These are phyloP conservation scores for Subacronicta megacephala DNA, from an alignment of 2,888 invertebrate species.

Conservation along the genomic window DNA sequence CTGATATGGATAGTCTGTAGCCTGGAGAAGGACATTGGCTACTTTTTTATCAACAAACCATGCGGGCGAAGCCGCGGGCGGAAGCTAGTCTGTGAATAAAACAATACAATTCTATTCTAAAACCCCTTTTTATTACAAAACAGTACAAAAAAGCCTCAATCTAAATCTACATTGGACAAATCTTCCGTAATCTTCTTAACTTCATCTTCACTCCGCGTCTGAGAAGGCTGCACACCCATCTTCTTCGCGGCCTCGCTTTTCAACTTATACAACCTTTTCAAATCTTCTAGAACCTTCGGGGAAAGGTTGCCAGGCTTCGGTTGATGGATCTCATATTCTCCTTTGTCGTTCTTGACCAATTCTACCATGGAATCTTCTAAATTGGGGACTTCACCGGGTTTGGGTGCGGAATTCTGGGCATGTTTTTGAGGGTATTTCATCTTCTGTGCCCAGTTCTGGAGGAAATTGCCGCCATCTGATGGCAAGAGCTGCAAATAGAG, in stretches of 20 bases:
- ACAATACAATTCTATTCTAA: constrained; percentile 19
- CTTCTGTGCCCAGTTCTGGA: constrained; percentile 90
- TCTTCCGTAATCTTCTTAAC: constrained; percentile 89
- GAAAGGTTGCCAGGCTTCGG: constrained; percentile 81
- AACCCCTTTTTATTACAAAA: constrained; percentile 51
- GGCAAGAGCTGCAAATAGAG: constrained; percentile 75
- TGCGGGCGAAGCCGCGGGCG: no score
- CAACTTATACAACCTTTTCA: constrained; percentile 74
- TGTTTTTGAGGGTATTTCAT: constrained; percentile 76
- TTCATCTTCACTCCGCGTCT: constrained; percentile 67
- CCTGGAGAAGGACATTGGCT: no score
- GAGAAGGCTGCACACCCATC: constrained; percentile 47
- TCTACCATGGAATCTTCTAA: constrained; percentile 83
- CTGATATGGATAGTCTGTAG: no score
- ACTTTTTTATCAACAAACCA: no score
- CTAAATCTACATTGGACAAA: constrained; percentile 89
- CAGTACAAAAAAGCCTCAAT: constrained; percentile 62
- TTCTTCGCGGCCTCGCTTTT: constrained; percentile 74
- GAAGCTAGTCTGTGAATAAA: constrained; percentile 22
- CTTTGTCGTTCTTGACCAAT: constrained; percentile 76
- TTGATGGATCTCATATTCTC: constrained; percentile 83
- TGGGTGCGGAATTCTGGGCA: constrained; percentile 36
- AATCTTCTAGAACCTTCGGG: constrained; percentile 71
- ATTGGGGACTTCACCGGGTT: constrained; percentile 75
- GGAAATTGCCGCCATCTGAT: constrained; percentile 87